Conservation (phyloP, 2,113 vertebrate genomes). For the Catharus fuscescens region DNA sequence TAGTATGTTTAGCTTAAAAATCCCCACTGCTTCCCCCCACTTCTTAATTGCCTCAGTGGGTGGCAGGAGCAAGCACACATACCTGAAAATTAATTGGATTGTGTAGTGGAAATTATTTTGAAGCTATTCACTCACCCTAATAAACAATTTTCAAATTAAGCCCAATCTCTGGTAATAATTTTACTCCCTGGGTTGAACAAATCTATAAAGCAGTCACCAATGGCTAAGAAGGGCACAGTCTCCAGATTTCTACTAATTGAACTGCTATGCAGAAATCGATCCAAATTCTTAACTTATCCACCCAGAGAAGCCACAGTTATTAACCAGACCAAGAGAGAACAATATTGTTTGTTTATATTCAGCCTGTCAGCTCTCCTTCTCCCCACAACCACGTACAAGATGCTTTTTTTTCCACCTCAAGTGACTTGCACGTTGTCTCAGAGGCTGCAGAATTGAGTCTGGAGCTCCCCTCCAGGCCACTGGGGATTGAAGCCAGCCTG, state of each 20-base stretch:
- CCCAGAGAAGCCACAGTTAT: background rate
- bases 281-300: slow-evolving; percentile 13
- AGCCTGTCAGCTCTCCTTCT: background rate
- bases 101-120: slow-evolving; percentile 58
- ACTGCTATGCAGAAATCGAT: slow-evolving; percentile 47
- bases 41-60: slow-evolving; percentile 52
- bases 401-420: background rate
- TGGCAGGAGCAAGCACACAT: slow-evolving; percentile 43
- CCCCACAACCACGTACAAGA: background rate
- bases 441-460: background rate
- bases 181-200: slow-evolving; percentile 56
- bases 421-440: background rate
- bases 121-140: slow-evolving; percentile 65
- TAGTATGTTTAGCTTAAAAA: background rate
- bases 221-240: background rate
- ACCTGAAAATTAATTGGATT: slow-evolving; percentile 66
- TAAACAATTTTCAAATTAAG: slow-evolving; percentile 66
- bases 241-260: slow-evolving; percentile 36
- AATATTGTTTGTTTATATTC: background rate
- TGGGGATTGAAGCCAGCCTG: background rate
- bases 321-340: background rate
- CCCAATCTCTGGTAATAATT: slow-evolving; percentile 52
- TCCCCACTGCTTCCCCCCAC: background rate
- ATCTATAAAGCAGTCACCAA: slow-evolving; percentile 54
- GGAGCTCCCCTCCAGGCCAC: background rate